Conservation (phyloP, 2,888 invertebrate genomes). For the Drosophila helvetica region DNA sequence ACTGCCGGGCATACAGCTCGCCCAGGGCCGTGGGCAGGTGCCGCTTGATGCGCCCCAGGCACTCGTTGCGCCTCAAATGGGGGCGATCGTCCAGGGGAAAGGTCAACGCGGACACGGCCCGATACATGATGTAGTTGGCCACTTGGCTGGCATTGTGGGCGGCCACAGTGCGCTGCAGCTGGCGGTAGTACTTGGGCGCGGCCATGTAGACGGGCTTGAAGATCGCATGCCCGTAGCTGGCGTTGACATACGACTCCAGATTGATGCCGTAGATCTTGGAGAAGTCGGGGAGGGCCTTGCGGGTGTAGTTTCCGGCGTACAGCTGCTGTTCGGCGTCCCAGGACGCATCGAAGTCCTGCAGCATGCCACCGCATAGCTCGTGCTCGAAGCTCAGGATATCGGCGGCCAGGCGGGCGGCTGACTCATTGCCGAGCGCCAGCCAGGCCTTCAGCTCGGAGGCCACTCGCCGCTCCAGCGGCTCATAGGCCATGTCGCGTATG, state of each 20-base stretch:
- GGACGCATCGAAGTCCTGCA: slow-evolving; percentile 19
- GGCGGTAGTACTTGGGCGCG: slow-evolving; percentile 71
- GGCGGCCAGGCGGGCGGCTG: slow-evolving; percentile 68
- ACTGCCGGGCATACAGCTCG: slow-evolving; percentile 74
- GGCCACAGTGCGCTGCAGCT: slow-evolving; percentile 68
- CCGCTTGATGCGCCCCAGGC: slow-evolving; percentile 62
- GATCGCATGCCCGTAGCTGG: slow-evolving; percentile 64
- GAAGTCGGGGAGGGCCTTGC: slow-evolving; percentile 69
- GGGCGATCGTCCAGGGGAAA: slow-evolving; percentile 52
- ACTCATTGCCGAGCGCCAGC: slow-evolving; percentile 68
- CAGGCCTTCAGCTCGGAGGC: slow-evolving; percentile 74
- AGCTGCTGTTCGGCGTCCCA: slow-evolving; percentile 53
- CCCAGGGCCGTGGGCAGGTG: slow-evolving; percentile 76
- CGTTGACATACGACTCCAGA: slow-evolving; percentile 70
- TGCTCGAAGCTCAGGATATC: slow-evolving; percentile 78
- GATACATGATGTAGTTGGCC: slow-evolving; percentile 82
- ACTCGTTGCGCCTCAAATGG: slow-evolving; percentile 47
- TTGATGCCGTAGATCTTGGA: slow-evolving; percentile 63
- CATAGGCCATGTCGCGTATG: slow-evolving; percentile 61
- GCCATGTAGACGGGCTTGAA: slow-evolving; percentile 79
- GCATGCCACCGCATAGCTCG: slow-evolving; percentile 72
- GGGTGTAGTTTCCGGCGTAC: slow-evolving; percentile 56
- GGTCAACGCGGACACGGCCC: slow-evolving; percentile 64
- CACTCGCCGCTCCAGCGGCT: slow-evolving; percentile 63
- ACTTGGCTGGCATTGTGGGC: slow-evolving; percentile 65